A percentile compares a stretch with the other conserved stretches of the same genome.
Evolutionary conservation across 2,888 invertebrate genomes (phyloP).

Genomic region (Brachylomia viminalis): DNA sequence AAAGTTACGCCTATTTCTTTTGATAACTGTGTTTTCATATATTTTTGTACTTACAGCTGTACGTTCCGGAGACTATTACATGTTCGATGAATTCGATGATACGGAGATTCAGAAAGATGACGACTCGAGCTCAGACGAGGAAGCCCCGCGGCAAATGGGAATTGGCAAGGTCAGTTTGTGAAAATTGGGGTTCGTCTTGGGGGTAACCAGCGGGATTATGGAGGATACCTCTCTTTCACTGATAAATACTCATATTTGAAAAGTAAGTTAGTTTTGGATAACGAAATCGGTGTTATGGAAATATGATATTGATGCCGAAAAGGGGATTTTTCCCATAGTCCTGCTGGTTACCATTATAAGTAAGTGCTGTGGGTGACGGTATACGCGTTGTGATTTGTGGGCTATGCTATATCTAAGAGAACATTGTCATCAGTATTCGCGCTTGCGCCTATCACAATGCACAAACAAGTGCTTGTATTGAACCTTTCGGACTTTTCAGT

Average conservation of each 20-base stretch:
- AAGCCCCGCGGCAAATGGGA: conserved; percentile 88
- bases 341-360: conserved; percentile 28
- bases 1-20: conserved; percentile 55
- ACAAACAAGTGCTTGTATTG: conserved; percentile 62
- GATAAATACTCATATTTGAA: background rate
- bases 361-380: conserved; percentile 55
- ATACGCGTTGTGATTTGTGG: conserved; percentile 54
- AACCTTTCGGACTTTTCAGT: conserved; percentile 52
- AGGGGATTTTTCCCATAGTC: conserved; percentile 11
- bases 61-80: conserved; percentile 99
- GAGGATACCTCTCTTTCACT: background rate
- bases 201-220: conserved; percentile 39
- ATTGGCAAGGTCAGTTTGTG: conserved; percentile 85
- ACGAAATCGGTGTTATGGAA: background rate
- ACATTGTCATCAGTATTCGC: conserved; percentile 69
- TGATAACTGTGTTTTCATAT: conserved; percentile 18
- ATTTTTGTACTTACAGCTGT: conserved; percentile 93
- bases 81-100: conserved; percentile 98
- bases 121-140: conserved; percentile 91
- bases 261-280: background rate
- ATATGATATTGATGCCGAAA: background rate
- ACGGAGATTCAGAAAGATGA: conserved; percentile 93
- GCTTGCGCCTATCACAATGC: conserved; percentile 63
- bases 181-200: background rate
- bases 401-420: conserved; percentile 57